Conservation (phyloP, 2,113 vertebrate genomes). For the human region GRCh38 chr15:95861001-95861500, state of each 20-base stretch:
- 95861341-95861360: conserved; percentile 83
- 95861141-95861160: conserved; percentile 46
- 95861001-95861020: background rate
- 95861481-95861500: conserved; percentile 63
- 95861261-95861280: conserved; percentile 87
- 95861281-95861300: conserved; percentile 87
- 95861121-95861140: conserved; percentile 27
- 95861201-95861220: conserved; percentile 64
- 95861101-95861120: conserved; percentile 49
- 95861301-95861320: conserved; percentile 90
- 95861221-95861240: conserved; percentile 87
- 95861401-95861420: conserved; percentile 27
- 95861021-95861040: background rate
- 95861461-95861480: conserved; percentile 71
- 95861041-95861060: background rate
- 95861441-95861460: conserved; percentile 62
- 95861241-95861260: conserved; percentile 84
- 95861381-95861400: conserved; percentile 54
- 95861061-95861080: background rate
- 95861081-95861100: conserved; percentile 30
- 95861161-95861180: conserved; percentile 70
- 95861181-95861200: conserved; percentile 73
- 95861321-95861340: conserved; percentile 90
- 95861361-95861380: conserved; percentile 82
- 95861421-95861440: conserved; percentile 71